Evolutionary conservation across 2,113 vertebrate species (phyloP).

Genomic region (Equus quagga): DNA sequence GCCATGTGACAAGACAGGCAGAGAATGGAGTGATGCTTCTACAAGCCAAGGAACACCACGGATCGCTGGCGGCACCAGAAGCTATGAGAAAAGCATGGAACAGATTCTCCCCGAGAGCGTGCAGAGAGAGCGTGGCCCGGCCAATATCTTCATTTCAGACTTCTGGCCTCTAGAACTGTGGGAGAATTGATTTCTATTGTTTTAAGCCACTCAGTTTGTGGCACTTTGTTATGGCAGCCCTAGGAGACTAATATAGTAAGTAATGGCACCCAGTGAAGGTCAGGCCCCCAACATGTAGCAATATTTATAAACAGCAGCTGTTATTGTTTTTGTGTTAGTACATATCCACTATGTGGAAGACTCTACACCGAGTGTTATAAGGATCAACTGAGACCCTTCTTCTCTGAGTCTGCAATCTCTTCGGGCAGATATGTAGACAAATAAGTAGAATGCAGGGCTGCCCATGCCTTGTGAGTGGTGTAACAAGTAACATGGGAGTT

Average conservation of each 20-base stretch:
- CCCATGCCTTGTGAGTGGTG: rapidly evolving
- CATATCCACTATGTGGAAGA: not conserved
- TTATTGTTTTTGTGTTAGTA: not conserved
- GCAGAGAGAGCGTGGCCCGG: not conserved
- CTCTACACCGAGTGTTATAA: not conserved
- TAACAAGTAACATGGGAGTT: not conserved
- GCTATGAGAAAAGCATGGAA: not conserved
- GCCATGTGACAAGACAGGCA: not conserved
- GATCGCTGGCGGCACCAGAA: not conserved
- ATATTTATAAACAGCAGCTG: not conserved
- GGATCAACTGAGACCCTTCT: not conserved
- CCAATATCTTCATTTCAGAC: not conserved
- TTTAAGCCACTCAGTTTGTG: not conserved
- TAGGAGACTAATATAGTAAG: not conserved
- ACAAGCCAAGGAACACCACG: not conserved
- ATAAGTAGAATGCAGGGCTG: not conserved
- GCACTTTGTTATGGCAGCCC: not conserved
- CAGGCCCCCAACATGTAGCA: not conserved
- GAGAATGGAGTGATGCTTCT: not conserved
- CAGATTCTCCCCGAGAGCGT: not conserved
- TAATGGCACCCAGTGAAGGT: no score
- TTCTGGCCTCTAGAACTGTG: not conserved
- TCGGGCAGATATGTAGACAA: not conserved
- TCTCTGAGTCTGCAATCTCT: not conserved
- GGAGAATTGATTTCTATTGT: not conserved